Evolutionary conservation across 2,888 invertebrate species (phyloP), one percentile per base, ranked within the genome.

Genomic region (Drosophila tanythrix): DNA sequence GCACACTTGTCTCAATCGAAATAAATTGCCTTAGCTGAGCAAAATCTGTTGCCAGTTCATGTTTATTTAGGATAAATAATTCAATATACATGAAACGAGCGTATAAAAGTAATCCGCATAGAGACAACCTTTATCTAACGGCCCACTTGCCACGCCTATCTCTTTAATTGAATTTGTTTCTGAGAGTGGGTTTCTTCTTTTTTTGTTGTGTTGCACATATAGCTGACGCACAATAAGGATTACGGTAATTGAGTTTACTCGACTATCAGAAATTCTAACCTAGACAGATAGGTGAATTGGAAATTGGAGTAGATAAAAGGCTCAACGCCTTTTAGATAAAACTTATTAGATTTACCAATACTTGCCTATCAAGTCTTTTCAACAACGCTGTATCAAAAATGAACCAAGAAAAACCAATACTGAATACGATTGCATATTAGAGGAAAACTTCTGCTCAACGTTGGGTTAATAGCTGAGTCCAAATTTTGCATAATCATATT

Each of bases 21-120:
- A 76, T 80, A 76, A 65, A 76, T 67, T 79, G 80, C 59, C 56
- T 72, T 43, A 13, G 56, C 70, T 63, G 70, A 70, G 81, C 65
- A 73, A 84, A 84, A 88, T 88, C 89, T 88, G 70, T 74, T 78
- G 66, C 60, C 74, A 74, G 88, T 71, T 79, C 80, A 78, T 90
- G 86, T 87, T 87, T 83, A 82, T 76, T 87, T 90, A 85, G 87
- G 87, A 86, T 90, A 83, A 87, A 87, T 87, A 89, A 90, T 87
- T 88, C 88, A 87, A 87, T 90, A 85, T 88, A 78, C 69, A 64
- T 59, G 69, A 69, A 61, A 79, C 59, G 69, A 71, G 67, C 59
- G 50, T 60, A 67, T 82, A 75, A 67, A 75, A 79, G 66, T 72
- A 80, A 79, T 69, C 68, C 61, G 50, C 43, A 68, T 65, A 29